These are phyloP conservation scores for Platyrinchus mystaceus DNA, from an alignment of 2,797 vertebrate species.

Conservation along the genomic window DNA sequence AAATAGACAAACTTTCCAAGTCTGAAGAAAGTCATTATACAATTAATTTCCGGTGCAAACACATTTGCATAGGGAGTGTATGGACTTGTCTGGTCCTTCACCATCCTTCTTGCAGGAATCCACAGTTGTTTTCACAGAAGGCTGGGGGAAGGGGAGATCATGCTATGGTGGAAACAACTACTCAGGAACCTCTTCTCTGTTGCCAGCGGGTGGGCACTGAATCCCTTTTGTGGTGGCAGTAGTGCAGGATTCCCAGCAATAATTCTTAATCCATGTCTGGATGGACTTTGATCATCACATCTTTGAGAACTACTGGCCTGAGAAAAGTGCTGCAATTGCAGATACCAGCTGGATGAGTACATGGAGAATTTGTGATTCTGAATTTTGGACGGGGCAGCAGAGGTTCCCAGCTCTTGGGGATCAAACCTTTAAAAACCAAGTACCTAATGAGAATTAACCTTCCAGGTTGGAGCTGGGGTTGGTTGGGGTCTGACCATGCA, in stretches of 20 bases:
- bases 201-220: background rate
- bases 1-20: background rate
- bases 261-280: background rate
- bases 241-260: background rate
- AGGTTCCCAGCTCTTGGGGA: background rate
- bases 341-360: background rate
- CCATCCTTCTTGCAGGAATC: background rate
- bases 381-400: background rate
- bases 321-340: background rate
- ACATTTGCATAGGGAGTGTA: background rate
- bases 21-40: background rate
- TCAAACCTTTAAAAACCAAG: background rate
- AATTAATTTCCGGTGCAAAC: background rate
- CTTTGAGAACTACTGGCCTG: background rate
- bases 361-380: background rate
- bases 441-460: background rate
- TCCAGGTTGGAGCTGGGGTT: background rate
- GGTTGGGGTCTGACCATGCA: background rate
- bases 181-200: background rate
- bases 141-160: background rate
- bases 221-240: background rate
- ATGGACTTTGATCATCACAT: background rate
- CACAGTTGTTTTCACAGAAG: background rate
- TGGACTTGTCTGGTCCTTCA: background rate
- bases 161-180: background rate